Conservation (phyloP, 1,140 invertebrate genomes). For the Propsilocerus akamusi region DNA sequence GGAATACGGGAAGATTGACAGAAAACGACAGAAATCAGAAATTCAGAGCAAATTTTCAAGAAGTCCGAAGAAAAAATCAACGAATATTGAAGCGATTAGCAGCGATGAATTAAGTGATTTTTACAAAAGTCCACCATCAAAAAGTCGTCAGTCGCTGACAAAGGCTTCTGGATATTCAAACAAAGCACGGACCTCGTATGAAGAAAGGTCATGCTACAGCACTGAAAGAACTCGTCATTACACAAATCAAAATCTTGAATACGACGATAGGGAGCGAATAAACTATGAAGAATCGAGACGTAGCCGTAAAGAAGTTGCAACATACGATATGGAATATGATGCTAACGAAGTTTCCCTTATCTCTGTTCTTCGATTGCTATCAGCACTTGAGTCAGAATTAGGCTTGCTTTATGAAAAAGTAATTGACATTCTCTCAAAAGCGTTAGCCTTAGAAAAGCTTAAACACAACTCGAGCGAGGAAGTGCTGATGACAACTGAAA, state of each 20-base stretch:
- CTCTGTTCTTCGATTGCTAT: slow-evolving; percentile 47
- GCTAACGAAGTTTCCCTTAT: no score
- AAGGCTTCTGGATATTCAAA: neutral
- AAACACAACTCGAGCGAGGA: slow-evolving; percentile 52
- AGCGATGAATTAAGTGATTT: neutral
- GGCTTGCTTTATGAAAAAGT: slow-evolving; percentile 62
- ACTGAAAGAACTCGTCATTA: neutral
- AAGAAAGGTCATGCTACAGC: neutral
- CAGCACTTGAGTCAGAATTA: slow-evolving; percentile 58
- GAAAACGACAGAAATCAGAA: slow-evolving; percentile 8
- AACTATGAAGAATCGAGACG: neutral
- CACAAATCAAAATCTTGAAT: neutral
- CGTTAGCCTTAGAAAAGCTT: slow-evolving; percentile 41
- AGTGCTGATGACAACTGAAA: slow-evolving; percentile 43
- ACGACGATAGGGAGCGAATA: neutral
- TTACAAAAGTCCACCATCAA: no score
- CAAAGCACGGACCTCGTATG: neutral
- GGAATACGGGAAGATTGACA: slow-evolving; percentile 29
- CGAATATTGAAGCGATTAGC: neutral
- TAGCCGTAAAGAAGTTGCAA: slow-evolving; percentile 19
- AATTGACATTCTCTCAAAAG: slow-evolving; percentile 48
- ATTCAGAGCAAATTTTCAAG: neutral
- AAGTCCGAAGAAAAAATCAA: slow-evolving; percentile 6
- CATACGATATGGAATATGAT: no score
- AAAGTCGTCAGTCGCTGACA: no score